phyloP scores from a whole-genome alignment of 1,140 invertebrate species.

The fruit fly (Drosophila melanogaster) region DNA sequence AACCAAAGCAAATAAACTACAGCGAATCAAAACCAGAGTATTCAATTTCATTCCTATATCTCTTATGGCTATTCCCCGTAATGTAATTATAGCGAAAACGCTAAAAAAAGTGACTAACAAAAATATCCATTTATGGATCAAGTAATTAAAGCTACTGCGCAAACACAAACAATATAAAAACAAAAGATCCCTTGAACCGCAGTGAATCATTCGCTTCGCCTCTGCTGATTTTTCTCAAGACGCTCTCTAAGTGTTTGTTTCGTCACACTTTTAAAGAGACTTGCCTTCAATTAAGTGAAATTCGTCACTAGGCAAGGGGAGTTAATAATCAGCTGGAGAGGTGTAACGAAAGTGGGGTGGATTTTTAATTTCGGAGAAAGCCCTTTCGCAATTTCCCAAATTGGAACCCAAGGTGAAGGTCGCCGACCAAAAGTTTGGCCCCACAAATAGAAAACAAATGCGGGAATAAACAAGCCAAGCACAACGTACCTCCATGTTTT shows the following conservation, averaged over 20 bases:
- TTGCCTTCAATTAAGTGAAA: slow-evolving; percentile 44
- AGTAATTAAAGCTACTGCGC: slow-evolving; percentile 26
- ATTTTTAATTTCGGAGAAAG: slow-evolving; percentile 71
- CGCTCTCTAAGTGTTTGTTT: neutral
- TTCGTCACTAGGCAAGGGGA: slow-evolving; percentile 1
- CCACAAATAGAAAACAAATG: slow-evolving; percentile 40
- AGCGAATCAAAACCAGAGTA: neutral
- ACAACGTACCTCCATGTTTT: slow-evolving; percentile 67
- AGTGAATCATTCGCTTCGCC: slow-evolving; percentile 52
- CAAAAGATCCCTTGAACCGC: slow-evolving; percentile 4
- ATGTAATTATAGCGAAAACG: neutral
- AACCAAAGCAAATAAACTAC: neutral
- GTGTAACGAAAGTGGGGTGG: neutral
- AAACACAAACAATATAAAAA: slow-evolving; percentile 26
- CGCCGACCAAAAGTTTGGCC: slow-evolving; percentile 40
- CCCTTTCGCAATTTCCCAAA: slow-evolving; percentile 69
- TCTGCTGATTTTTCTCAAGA: slow-evolving; percentile 38
- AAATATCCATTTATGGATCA: slow-evolving; percentile 30
- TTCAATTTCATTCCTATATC: neutral
- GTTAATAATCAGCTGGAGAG: neutral
- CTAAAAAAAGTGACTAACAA: slow-evolving; percentile 27
- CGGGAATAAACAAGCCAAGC: slow-evolving; percentile 27
- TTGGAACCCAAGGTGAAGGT: slow-evolving; percentile 79
- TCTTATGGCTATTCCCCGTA: slow-evolving; percentile 17
- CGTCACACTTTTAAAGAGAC: slow-evolving; percentile 17